Evolutionary conservation across 2,113 vertebrate genomes (phyloP), one percentile per base, ranked within the genome.

Genomic region (Larimichthys crocea): DNA sequence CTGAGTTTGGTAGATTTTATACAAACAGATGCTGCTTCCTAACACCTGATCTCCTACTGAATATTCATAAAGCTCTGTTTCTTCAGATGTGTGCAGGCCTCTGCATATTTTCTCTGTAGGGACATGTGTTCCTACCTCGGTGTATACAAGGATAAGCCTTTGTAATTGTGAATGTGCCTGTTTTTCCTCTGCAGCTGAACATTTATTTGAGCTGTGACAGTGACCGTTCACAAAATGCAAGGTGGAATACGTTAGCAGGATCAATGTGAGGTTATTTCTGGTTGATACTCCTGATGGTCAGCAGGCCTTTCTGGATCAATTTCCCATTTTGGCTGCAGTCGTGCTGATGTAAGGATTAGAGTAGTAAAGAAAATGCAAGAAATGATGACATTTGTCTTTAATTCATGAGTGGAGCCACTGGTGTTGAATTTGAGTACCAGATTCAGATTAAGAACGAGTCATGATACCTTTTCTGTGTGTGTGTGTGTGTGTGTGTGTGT

Each of bases 381-480:
- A 71, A 64, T 48, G 0, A 74, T 57, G 35, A 53, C 42, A 35
- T 85, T 74, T 71, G 52, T 88, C 31, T 79, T 82, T 88, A 76
- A 86, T 88, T 85, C 44, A 87, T 78, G 76, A 82, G 56, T 59
- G 4, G n/a, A 76, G 59, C 63, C 59, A 29, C n/a, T 44, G 81
- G 80, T 86, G 77, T 86, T 86, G 71, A 90, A 86, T 87, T 91
- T 83, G 67, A 89, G 80, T 52, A 71, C 59, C 44, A 76, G 61
- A 76, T 20, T 4, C 50, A 67, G 69, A 76, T 86, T 70, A 74
- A 80, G 79, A 66, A 74, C 60, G 60, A 67, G 64, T 63, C 73
- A 46, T 10, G 84, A 86, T 81, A 87, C 82, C 35, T 42, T 52
- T 62, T 72, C 22, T 77, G 14, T 66, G 63, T 52, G 69, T 62